Conservation (phyloP, 2,888 invertebrate species). For the Rhabditoides inermis region DNA sequence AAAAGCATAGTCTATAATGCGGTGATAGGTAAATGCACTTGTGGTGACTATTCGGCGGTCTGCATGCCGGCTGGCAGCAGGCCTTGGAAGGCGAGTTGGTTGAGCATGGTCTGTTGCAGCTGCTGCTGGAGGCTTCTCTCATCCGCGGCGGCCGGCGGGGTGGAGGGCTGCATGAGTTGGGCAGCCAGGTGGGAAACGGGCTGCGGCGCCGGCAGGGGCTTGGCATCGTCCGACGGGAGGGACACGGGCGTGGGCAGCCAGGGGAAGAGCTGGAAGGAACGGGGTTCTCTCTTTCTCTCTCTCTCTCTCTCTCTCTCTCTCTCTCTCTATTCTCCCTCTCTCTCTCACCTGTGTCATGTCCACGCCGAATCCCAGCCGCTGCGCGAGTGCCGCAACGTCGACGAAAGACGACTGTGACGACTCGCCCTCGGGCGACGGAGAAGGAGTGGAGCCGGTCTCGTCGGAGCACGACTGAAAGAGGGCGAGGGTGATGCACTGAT, state of each 20-base stretch:
- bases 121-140: too few species aligned
- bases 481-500: too few species aligned
- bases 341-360: neutral
- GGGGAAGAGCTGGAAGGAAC: neutral
- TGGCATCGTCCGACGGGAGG: too few species aligned
- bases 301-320: slow-evolving; percentile 3
- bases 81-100: too few species aligned
- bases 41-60: too few species aligned
- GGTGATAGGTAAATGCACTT: too few species aligned
- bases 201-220: neutral
- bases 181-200: too few species aligned
- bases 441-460: neutral
- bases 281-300: neutral
- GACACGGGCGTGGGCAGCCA: neutral
- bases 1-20: too few species aligned
- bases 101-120: too few species aligned
- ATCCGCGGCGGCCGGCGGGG: too few species aligned
- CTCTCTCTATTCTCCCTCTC: neutral
- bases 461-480: neutral
- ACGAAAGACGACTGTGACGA: neutral
- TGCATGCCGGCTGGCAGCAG: too few species aligned
- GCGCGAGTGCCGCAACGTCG: neutral
- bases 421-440: neutral
- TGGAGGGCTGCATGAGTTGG: too few species aligned
- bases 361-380: neutral